Conservation (phyloP, 2,113 vertebrate genomes). For the Myanophis thanlyinensis region DNA sequence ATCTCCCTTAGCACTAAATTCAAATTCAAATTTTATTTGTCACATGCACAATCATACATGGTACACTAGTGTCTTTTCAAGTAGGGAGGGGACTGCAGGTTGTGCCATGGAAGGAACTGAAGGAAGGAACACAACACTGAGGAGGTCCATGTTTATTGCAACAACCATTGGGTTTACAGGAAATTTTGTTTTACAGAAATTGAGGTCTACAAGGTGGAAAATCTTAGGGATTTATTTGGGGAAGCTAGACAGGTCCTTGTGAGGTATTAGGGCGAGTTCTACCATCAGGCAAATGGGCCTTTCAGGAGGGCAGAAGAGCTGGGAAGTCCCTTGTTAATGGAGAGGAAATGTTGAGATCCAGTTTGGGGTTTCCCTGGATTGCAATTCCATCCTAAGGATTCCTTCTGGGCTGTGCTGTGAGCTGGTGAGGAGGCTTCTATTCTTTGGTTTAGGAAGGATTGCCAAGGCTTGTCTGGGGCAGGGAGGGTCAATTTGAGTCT, state of each 20-base stretch:
- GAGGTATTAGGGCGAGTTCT: neutral
- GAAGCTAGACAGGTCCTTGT: neutral
- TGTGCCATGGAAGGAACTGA: neutral
- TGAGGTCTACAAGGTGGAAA: neutral
- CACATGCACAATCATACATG: no score
- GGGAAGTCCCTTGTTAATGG: neutral
- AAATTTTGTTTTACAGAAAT: neutral
- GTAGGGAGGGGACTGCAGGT: neutral
- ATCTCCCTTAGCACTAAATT: conserved; percentile 29
- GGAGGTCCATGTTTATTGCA: neutral
- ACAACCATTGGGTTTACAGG: neutral
- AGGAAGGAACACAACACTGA: neutral
- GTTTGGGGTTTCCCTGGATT: neutral
- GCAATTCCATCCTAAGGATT: neutral
- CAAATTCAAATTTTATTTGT: no score
- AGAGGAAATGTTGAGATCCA: neutral
- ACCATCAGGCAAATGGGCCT: neutral
- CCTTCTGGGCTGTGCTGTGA: neutral
- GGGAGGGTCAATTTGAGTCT: neutral
- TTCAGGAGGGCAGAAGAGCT: neutral
- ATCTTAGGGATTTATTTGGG: neutral
- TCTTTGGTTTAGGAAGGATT: neutral
- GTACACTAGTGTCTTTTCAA: conserved; percentile 64
- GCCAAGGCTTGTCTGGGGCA: neutral
- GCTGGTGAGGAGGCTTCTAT: neutral